phyloP scores from a whole-genome alignment of 2,888 invertebrate species.

The Drosophila nr. medialis region DNA sequence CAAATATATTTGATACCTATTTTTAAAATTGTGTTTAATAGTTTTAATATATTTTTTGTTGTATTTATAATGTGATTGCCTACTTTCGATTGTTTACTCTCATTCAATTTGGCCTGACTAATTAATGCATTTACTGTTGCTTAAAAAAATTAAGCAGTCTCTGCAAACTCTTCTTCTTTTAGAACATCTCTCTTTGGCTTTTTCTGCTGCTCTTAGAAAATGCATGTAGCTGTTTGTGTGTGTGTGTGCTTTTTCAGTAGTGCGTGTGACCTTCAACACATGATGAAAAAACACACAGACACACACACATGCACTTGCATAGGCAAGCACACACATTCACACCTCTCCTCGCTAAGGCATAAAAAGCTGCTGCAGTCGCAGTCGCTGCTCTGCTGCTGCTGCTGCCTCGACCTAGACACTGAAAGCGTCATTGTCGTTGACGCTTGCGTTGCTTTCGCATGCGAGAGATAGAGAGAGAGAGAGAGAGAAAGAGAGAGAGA shows the following conservation, averaged over 20 bases:
- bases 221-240: not conserved
- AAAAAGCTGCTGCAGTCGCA: conserved; percentile 36
- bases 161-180: not conserved
- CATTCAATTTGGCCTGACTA: not conserved
- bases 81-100: not conserved
- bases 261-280: conserved; percentile 37
- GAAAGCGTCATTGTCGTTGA: conserved; percentile 47
- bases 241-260: conserved; percentile 1
- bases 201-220: not conserved
- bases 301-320: conserved; percentile 9
- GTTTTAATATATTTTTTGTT: not conserved
- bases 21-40: not conserved
- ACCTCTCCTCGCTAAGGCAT: conserved; percentile 10
- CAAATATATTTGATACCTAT: not conserved
- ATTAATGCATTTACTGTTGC: not conserved
- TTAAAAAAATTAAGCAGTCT: not conserved
- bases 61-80: not conserved
- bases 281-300: conserved; percentile 13
- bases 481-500: not conserved
- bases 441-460: conserved; percentile 15
- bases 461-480: not conserved
- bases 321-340: conserved; percentile 15
- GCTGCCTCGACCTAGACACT: conserved; percentile 78
- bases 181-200: not conserved
- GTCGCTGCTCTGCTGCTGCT: conserved; percentile 9